A percentile compares a stretch with the other conserved stretches of the same genome.
phyloP scores from a whole-genome alignment of 1,140 invertebrate genomes.

The Cheumatopsyche charites region DNA sequence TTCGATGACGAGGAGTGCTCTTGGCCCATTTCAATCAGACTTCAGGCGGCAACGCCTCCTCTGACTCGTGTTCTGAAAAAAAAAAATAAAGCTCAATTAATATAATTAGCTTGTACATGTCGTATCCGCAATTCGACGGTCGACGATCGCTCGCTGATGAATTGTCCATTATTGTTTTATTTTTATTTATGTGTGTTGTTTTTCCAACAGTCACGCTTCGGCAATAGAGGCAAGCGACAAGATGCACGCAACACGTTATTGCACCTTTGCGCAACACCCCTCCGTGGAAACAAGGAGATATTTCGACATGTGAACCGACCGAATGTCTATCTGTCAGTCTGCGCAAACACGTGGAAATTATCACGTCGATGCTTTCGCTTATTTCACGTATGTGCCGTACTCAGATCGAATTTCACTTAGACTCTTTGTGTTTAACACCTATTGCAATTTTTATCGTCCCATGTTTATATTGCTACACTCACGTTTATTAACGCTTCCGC shows the following conservation, averaged over 20 bases:
- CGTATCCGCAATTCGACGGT: no score
- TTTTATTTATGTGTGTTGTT: no score
- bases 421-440: background rate
- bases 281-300: background rate
- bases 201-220: background rate
- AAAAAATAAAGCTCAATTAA: background rate
- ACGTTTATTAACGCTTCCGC: no score
- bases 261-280: constrained; percentile 8
- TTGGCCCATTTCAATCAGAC: constrained; percentile 45
- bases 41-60: constrained; percentile 3
- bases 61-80: constrained; percentile 23
- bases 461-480: no score
- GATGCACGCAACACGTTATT: constrained; percentile 4
- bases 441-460: background rate
- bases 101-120: no score
- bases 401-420: background rate
- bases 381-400: background rate
- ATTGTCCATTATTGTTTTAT: no score
- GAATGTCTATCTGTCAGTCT: background rate
- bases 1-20: constrained; percentile 43
- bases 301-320: background rate
- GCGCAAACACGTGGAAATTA: background rate
- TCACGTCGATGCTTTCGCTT: background rate
- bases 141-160: no score
- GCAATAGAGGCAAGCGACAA: background rate